Evolutionary conservation across 2,797 vertebrate genomes (phyloP).

Genomic region (Halcyon leucocephala): DNA sequence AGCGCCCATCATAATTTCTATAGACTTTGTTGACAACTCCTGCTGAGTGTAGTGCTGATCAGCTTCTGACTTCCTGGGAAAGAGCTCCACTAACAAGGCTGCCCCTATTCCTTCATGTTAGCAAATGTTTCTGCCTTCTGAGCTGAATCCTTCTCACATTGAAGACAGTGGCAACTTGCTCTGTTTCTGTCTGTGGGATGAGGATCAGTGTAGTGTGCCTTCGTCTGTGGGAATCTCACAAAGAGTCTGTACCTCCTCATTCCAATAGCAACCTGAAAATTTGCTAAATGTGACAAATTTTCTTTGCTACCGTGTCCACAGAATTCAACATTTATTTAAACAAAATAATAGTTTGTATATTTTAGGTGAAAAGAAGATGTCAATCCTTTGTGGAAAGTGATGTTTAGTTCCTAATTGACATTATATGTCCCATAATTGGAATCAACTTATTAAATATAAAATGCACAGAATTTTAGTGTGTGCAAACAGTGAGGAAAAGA

Average conservation of each 20-base stretch:
- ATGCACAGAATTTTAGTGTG: neutral
- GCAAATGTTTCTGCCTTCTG: neutral
- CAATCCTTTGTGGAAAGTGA: neutral
- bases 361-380: neutral
- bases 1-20: conserved; percentile 47
- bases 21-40: conserved; percentile 62
- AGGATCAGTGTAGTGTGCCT: neutral
- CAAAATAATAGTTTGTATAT: neutral
- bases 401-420: neutral
- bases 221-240: neutral
- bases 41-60: conserved; percentile 8
- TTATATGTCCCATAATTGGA: neutral
- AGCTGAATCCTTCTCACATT: neutral
- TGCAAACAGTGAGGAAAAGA: neutral
- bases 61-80: conserved; percentile 60
- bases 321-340: neutral
- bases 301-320: rapidly evolving
- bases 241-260: neutral
- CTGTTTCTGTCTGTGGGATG: neutral
- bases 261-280: neutral
- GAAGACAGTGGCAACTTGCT: neutral
- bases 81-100: conserved; percentile 5
- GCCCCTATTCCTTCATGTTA: neutral
- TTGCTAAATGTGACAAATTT: neutral
- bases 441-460: neutral